A percentile compares a stretch with the other conserved stretches of the same genome.
Evolutionary conservation across 2,888 invertebrate genomes (phyloP).

Genomic region (Nemotelus pantherinus): DNA sequence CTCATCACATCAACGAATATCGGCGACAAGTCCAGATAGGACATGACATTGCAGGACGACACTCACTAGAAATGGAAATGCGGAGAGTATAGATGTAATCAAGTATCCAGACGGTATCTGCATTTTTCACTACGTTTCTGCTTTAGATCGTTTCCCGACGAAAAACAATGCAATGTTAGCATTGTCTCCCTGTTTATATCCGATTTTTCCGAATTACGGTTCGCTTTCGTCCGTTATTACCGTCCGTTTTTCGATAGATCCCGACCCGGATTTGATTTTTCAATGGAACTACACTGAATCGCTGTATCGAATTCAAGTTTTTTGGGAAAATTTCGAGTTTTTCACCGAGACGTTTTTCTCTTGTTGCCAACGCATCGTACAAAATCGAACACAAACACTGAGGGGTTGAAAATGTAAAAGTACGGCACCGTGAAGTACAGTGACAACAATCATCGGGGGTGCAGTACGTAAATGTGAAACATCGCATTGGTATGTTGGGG

Average conservation of each 20-base stretch:
- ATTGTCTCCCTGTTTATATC: conserved; percentile 52
- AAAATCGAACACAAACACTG: conserved; percentile 49
- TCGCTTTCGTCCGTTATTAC: conserved; percentile 12
- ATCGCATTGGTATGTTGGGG: conserved; percentile 27
- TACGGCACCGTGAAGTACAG: conserved; percentile 2
- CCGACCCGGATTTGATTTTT: neutral
- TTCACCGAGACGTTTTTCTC: conserved; percentile 30
- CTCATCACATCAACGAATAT: neutral
- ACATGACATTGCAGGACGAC: neutral
- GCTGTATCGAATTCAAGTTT: conserved; percentile 16
- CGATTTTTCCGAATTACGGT: conserved; percentile 22
- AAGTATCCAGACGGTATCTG: conserved; percentile 53
- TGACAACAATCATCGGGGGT: neutral
- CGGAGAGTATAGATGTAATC: conserved; percentile 53
- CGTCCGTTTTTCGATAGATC: neutral
- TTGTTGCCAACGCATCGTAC: conserved; percentile 50
- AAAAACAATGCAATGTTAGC: conserved; percentile 58
- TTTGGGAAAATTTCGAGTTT: conserved; percentile 25
- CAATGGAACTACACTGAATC: neutral
- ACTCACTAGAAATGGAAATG: conserved; percentile 50
- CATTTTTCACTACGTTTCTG: conserved; percentile 57
- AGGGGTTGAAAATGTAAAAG: conserved; percentile 37
- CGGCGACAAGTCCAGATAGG: too few relatives aligned
- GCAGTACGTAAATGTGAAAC: conserved; percentile 26
- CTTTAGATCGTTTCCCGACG: conserved; percentile 55